Evolutionary conservation across 2,888 invertebrate genomes (phyloP).

Genomic region (Tachina grossa): DNA sequence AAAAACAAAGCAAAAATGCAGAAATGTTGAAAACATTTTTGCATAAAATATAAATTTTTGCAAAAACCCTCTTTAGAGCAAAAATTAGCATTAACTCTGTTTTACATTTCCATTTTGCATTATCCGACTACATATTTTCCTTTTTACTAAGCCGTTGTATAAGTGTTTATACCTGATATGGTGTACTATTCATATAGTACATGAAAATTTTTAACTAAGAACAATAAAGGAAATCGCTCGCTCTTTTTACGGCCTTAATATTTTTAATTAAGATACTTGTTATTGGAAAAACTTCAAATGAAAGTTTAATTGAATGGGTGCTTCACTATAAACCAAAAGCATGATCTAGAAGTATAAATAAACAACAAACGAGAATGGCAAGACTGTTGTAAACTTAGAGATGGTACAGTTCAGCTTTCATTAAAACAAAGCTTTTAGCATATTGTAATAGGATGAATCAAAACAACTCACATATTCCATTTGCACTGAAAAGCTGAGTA

Average conservation of each 20-base stretch:
- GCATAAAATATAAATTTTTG: slow-evolving; percentile 46
- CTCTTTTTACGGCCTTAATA: not conserved
- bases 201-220: slow-evolving; percentile 12
- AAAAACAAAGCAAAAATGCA: not conserved
- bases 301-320: too few relatives aligned
- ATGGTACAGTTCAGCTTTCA: too few relatives aligned
- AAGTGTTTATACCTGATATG: not conserved
- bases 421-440: too few relatives aligned
- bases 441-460: too few relatives aligned
- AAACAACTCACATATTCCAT: too few relatives aligned
- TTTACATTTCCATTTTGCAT: slow-evolving; percentile 24
- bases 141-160: slow-evolving; percentile 25
- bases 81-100: slow-evolving; percentile 62
- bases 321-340: not conserved
- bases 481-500: too few relatives aligned
- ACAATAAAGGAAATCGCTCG: not conserved
- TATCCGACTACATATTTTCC: slow-evolving; percentile 23
- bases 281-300: not conserved
- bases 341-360: too few relatives aligned
- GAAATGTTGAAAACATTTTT: slow-evolving; percentile 25
- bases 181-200: not conserved
- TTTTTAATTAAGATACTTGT: not conserved
- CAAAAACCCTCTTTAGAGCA: slow-evolving; percentile 39
- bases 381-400: too few relatives aligned
- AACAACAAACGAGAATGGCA: too few relatives aligned